A percentile compares a stretch with the other conserved stretches of the same genome.
Evolutionary conservation across 2,797 vertebrate genomes (phyloP).

Genomic region (Mus caroli): DNA sequence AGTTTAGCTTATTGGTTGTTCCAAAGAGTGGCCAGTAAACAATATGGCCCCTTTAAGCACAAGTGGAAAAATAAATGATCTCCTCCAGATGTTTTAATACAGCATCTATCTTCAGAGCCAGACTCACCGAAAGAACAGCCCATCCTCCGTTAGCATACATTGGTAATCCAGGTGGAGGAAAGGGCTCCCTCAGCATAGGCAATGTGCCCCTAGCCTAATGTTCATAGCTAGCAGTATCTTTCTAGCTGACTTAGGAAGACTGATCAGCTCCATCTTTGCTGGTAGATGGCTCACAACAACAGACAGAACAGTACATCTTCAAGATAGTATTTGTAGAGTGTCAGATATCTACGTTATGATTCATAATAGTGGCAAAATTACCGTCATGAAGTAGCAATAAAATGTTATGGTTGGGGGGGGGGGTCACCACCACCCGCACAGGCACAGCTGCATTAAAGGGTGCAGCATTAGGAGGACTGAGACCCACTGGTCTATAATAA

Average conservation of each 20-base stretch:
- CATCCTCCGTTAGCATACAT: background rate
- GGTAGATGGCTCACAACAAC: background rate
- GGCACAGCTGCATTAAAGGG: background rate
- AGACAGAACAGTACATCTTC: background rate
- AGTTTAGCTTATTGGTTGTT: slow-evolving; percentile 7
- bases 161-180: background rate
- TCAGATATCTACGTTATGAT: background rate
- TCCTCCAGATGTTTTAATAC: background rate
- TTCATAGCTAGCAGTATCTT: background rate
- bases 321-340: background rate
- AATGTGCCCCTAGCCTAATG: background rate
- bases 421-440: too few relatives aligned
- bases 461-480: background rate
- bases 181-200: background rate
- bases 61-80: slow-evolving; percentile 15
- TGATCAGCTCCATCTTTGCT: background rate
- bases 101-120: slow-evolving; percentile 13
- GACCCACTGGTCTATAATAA: background rate
- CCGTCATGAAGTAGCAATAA: background rate
- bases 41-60: background rate
- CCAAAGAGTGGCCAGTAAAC: background rate
- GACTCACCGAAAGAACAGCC: slow-evolving; percentile 6
- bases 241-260: background rate
- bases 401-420: background rate
- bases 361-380: background rate